These are phyloP conservation scores for Tachyglossus aculeatus DNA, from an alignment of 2,797 vertebrate genomes.

Conservation along the genomic window DNA sequence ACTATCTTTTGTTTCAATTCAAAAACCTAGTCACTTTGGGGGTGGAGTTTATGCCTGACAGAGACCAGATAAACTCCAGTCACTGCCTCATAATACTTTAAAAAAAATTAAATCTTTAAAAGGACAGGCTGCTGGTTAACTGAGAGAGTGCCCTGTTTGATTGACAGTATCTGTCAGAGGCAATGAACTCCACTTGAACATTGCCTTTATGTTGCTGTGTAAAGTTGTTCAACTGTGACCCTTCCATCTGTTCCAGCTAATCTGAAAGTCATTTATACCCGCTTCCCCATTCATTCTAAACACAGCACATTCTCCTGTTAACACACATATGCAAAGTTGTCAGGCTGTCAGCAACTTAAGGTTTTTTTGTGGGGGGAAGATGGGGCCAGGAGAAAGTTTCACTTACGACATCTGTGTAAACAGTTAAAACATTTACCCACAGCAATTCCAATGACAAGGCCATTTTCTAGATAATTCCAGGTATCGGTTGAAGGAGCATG, in stretches of 20 bases:
- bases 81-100: constrained; percentile 65
- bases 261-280: constrained; percentile 86
- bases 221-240: constrained; percentile 90
- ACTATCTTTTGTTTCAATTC: constrained; percentile 41
- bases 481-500: neutral
- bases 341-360: constrained; percentile 73
- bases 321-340: constrained; percentile 82
- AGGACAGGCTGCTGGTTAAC: constrained; percentile 73
- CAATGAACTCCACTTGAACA: constrained; percentile 87
- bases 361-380: neutral
- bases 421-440: constrained; percentile 59
- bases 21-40: constrained; percentile 37
- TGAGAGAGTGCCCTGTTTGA: constrained; percentile 71
- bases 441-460: constrained; percentile 14
- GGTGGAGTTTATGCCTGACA: constrained; percentile 57
- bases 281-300: constrained; percentile 77
- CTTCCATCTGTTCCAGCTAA: constrained; percentile 91
- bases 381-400: constrained; percentile 52
- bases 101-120: constrained; percentile 68
- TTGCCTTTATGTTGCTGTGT: constrained; percentile 86
- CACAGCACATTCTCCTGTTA: constrained; percentile 80
- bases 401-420: constrained; percentile 75
- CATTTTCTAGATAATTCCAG: constrained; percentile 24
- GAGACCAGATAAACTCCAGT: constrained; percentile 71
- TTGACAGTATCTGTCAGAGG: constrained; percentile 86